Conservation (phyloP, 2,113 vertebrate genomes). For the Phalacrocorax pelagicus region DNA sequence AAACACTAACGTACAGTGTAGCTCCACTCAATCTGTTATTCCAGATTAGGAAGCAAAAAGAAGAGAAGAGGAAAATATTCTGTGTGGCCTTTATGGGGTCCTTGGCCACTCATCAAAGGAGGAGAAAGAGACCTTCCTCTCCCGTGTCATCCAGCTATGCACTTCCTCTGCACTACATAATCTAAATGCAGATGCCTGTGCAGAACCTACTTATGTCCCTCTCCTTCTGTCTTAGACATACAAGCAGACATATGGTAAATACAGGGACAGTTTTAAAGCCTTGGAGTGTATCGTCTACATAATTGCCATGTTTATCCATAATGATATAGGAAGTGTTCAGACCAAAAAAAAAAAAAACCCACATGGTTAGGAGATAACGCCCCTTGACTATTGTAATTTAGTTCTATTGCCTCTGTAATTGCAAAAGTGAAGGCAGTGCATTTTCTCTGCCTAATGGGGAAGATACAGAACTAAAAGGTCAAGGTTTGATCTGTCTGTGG, state of each 20-base stretch:
- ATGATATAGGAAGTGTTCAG: constrained; percentile 17
- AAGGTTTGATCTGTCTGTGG: neutral
- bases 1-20: neutral
- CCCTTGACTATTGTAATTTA: constrained; percentile 20
- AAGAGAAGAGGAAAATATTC: neutral
- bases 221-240: neutral
- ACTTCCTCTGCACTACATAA: neutral
- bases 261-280: neutral
- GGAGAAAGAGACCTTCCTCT: neutral
- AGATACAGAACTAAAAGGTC: constrained; percentile 2
- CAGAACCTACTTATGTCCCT: neutral
- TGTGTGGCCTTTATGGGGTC: neutral
- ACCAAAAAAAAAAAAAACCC: neutral
- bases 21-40: neutral
- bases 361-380: neutral
- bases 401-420: constrained; percentile 29
- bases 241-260: neutral
- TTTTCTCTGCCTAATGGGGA: constrained; percentile 21
- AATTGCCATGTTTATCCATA: constrained; percentile 21
- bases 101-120: neutral
- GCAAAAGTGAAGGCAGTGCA: constrained; percentile 1
- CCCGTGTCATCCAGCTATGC: neutral
- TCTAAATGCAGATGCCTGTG: neutral
- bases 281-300: neutral
- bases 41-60: neutral